These are phyloP conservation scores for Tachysurus vachellii DNA, from an alignment of 2,113 vertebrate genomes.

Conservation along the genomic window DNA sequence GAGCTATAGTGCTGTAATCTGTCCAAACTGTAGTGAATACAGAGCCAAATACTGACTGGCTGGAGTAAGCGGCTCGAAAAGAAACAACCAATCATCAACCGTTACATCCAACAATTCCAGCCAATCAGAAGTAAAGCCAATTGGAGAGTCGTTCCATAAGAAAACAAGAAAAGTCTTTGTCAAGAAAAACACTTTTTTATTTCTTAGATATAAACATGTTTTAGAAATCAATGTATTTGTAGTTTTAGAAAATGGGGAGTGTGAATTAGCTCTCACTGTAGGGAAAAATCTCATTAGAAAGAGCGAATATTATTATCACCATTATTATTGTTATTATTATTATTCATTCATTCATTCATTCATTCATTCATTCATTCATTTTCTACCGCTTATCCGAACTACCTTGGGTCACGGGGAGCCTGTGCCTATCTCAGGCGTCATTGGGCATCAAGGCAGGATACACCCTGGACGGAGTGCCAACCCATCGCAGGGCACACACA, in stretches of 20 bases:
- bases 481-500: too few relatives aligned
- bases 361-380: too few relatives aligned
- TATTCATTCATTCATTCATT: too few relatives aligned
- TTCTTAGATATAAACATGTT: not conserved
- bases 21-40: slow-evolving; percentile 17
- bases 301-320: too few relatives aligned
- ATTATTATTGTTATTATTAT: not conserved
- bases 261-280: not conserved
- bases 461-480: too few relatives aligned
- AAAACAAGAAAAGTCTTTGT: not conserved
- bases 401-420: too few relatives aligned
- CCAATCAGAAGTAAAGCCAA: not conserved
- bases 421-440: too few relatives aligned
- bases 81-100: not conserved
- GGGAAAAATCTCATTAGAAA: not conserved
- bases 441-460: too few relatives aligned
- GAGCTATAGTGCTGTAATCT: slow-evolving; percentile 30
- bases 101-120: not conserved
- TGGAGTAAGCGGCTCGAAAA: not conserved
- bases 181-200: not conserved
- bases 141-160: not conserved
- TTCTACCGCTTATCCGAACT: too few relatives aligned
- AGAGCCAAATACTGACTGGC: slow-evolving; percentile 3
- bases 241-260: not conserved
- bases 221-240: not conserved